phyloP scores from a whole-genome alignment of 2,113 vertebrate genomes.

The Isichthys henryi region DNA sequence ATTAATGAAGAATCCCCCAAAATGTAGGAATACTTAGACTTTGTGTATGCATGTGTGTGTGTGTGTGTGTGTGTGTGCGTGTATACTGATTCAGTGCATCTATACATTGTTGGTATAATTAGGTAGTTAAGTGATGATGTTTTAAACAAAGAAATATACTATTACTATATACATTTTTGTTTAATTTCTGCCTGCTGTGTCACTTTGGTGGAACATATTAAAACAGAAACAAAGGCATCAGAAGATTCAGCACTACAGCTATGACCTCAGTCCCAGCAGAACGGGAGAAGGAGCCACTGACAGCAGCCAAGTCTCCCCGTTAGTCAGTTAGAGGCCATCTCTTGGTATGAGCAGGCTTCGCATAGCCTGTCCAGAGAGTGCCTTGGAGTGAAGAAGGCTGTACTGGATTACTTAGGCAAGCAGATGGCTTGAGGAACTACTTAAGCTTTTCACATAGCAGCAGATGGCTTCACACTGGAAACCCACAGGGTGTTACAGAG shows the following conservation, averaged over 20 bases:
- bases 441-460: background rate
- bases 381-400: background rate
- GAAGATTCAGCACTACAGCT: background rate
- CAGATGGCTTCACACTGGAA: conserved; percentile 4
- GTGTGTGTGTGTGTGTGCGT: too few relatives aligned
- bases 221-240: background rate
- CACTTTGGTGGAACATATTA: background rate
- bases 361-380: background rate
- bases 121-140: background rate
- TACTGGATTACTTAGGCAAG: conserved; percentile 7
- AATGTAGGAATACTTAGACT: background rate
- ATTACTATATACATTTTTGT: background rate
- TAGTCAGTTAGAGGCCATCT: background rate
- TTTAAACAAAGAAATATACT: background rate
- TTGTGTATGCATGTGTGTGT: background rate
- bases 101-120: background rate
- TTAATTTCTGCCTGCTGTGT: background rate
- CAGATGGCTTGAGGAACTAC: background rate
- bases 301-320: background rate
- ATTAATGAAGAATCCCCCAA: background rate
- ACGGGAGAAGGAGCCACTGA: background rate
- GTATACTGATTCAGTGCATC: background rate
- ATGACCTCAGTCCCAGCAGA: background rate
- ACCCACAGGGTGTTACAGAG: background rate
- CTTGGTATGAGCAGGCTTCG: background rate